Percentiles rank a stretch among this genome's conserved stretches.
These are phyloP conservation scores for Psilopsiagon aymara DNA, from an alignment of 2,113 vertebrate genomes.

Conservation along the genomic window DNA sequence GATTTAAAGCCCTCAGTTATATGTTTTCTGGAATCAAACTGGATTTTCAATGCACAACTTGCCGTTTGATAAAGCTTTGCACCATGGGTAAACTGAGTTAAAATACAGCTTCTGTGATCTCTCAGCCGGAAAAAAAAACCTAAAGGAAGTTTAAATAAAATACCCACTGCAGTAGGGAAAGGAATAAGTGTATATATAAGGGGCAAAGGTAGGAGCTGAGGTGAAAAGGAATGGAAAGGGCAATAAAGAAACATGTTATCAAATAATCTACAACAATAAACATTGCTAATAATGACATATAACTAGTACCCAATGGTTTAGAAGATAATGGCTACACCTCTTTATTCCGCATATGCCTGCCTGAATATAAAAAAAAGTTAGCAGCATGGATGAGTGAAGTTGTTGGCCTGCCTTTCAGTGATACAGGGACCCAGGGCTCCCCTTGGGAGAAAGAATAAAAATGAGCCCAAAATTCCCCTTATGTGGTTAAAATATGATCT, in stretches of 20 bases:
- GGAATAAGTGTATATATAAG: rapidly evolving
- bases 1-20: neutral
- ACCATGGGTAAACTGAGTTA: neutral
- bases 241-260: neutral
- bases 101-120: neutral
- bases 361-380: neutral
- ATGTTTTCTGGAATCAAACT: neutral
- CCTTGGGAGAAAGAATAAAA: neutral
- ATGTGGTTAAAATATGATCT: neutral
- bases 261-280: neutral
- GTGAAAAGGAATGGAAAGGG: neutral
- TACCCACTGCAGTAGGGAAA: neutral
- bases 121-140: neutral
- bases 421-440: neutral
- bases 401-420: neutral
- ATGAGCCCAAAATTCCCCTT: neutral
- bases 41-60: neutral
- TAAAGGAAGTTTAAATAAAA: neutral
- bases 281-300: neutral
- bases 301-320: neutral
- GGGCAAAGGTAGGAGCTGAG: neutral
- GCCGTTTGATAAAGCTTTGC: neutral
- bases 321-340: neutral
- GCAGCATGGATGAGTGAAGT: neutral
- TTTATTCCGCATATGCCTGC: neutral